Evolutionary conservation across 2,797 vertebrate species (phyloP).

Genomic region (Phalanger gymnotis): DNA sequence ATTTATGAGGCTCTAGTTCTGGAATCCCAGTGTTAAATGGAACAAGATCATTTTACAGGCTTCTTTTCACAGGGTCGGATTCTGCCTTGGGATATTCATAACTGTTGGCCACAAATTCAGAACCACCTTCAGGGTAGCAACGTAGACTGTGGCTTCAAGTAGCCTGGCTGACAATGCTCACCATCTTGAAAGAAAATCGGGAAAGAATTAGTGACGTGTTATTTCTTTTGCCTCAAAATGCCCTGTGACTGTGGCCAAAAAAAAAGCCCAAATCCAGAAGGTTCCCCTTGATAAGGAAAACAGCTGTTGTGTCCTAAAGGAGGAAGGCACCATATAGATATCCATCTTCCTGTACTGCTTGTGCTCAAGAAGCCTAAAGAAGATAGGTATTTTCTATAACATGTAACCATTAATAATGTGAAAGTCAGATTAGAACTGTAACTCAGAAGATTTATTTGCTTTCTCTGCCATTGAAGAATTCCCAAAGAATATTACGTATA

Average conservation of each 20-base stretch:
- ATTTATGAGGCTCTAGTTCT: constrained; percentile 1
- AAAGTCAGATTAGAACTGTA: neutral
- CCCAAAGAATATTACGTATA: constrained; percentile 34
- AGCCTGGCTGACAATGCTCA: constrained; percentile 14
- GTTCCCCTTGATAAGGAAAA: constrained; percentile 58
- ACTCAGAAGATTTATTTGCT: constrained; percentile 22
- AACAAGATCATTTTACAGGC: constrained; percentile 41
- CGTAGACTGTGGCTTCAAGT: constrained; percentile 48
- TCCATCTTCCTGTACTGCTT: constrained; percentile 46
- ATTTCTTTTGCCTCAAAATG: constrained; percentile 45
- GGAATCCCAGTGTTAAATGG: constrained; percentile 52
- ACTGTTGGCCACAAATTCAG: constrained; percentile 60
- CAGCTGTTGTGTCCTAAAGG: constrained; percentile 55
- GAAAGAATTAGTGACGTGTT: constrained; percentile 44
- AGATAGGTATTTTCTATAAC: constrained; percentile 39
- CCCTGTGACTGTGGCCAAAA: constrained; percentile 35
- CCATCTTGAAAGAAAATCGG: constrained; percentile 39
- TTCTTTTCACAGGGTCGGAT: constrained; percentile 52
- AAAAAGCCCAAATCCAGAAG: neutral
- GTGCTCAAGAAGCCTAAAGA: constrained; percentile 31
- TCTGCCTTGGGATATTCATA: constrained; percentile 34
- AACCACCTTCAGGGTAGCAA: constrained; percentile 52
- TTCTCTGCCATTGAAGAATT: constrained; percentile 21
- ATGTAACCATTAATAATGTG: neutral
- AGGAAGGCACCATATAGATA: constrained; percentile 50